Evolutionary conservation across 2,113 vertebrate species (phyloP).

Genomic region (Nyctibius bracteatus): DNA sequence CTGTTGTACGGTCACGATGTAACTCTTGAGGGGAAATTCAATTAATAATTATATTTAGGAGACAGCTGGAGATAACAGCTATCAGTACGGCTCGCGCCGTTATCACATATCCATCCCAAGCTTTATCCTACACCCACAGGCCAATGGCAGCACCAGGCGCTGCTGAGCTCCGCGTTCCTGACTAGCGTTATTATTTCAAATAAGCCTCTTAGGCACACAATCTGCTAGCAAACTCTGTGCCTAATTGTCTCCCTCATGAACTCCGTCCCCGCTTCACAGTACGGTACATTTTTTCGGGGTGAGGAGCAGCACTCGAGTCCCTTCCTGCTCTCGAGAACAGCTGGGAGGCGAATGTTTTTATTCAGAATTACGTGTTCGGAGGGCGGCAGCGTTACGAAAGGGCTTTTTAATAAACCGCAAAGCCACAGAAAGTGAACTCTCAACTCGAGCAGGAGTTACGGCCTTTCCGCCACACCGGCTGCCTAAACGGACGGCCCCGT

Average conservation of each 20-base stretch:
- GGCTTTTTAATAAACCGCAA: neutral
- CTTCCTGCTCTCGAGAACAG: neutral
- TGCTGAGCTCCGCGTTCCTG: neutral
- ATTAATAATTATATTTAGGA: constrained; percentile 19
- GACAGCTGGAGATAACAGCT: constrained; percentile 34
- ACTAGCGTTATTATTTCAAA: neutral
- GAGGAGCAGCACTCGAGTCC: accelerated
- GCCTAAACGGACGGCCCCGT: neutral
- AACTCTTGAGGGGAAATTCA: constrained; percentile 33
- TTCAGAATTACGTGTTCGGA: accelerated
- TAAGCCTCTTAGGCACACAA: constrained; percentile 24
- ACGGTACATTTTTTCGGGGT: accelerated
- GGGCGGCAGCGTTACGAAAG: neutral
- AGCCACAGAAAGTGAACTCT: neutral
- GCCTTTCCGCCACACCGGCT: neutral
- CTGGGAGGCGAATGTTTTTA: no score
- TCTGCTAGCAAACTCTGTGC: neutral
- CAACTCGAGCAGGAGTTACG: accelerated
- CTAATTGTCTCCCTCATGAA: neutral
- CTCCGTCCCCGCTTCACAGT: accelerated
- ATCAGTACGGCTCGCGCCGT: neutral
- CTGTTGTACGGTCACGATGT: neutral
- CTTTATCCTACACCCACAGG: neutral
- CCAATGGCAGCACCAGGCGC: neutral
- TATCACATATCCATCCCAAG: neutral